Conservation (phyloP, 2,797 vertebrate species). For the Halcyon leucocephala region DNA sequence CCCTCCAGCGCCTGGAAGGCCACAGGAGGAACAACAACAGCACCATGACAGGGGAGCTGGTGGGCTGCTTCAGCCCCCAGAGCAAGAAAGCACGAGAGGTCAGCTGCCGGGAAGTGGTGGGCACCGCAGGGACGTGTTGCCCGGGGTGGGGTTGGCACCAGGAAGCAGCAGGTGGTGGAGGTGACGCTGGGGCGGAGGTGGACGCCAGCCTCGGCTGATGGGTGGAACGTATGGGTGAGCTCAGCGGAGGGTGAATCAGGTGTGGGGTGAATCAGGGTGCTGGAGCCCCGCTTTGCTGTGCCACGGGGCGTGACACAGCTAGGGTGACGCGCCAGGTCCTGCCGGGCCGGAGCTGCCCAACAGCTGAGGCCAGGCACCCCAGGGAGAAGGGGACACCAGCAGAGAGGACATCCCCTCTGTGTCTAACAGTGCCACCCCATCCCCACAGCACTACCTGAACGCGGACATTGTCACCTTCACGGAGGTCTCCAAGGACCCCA, state of each 20-base stretch:
- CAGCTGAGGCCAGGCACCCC: accelerated
- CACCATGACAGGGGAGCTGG: constrained; percentile 71
- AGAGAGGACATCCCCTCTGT: accelerated
- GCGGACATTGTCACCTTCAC: constrained; percentile 84
- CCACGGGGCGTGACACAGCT: not conserved
- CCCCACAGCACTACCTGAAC: constrained; percentile 77
- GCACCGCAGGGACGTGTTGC: not conserved
- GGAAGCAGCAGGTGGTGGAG: not conserved
- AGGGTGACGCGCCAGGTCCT: not conserved
- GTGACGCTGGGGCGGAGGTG: not conserved
- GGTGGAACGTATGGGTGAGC: not conserved
- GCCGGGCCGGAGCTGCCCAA: not conserved
- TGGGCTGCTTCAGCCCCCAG: constrained; percentile 94
- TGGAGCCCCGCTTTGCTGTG: accelerated
- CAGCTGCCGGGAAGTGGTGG: not conserved
- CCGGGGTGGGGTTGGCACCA: not conserved
- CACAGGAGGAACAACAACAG: constrained; percentile 71
- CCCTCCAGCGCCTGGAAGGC: constrained; percentile 83
- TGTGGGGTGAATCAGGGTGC: constrained; percentile 16
- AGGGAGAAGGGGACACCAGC: accelerated
- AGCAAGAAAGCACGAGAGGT: constrained; percentile 92
- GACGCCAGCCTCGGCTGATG: not conserved
- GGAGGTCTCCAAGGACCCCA: constrained; percentile 87
- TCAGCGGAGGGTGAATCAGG: constrained; percentile 20
- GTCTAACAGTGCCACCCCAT: accelerated